Conservation (phyloP, 2,888 invertebrate species). For the Orthonychiurus folsomi region DNA sequence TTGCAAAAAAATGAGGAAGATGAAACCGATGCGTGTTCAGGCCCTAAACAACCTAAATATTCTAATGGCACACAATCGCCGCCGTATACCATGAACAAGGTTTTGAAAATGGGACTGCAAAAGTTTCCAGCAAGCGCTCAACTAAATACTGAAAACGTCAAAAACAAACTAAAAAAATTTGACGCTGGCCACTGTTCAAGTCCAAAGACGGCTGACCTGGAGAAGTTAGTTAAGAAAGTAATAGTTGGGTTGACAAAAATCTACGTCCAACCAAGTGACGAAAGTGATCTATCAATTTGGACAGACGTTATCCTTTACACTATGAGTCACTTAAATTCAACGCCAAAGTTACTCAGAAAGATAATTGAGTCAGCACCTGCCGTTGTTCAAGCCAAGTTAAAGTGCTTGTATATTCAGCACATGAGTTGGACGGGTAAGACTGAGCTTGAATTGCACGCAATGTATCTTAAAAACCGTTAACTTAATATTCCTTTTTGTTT, state of each 20-base stretch:
- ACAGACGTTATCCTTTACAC: not conserved
- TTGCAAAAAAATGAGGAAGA: too few relatives aligned
- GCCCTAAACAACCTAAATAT: too few relatives aligned
- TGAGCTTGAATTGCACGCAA: not conserved
- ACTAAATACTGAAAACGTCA: not conserved
- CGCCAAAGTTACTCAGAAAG: not conserved
- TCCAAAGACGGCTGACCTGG: not conserved
- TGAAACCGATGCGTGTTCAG: too few relatives aligned
- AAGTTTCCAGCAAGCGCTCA: slow-evolving; percentile 3
- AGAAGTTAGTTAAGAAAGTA: not conserved
- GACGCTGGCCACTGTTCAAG: not conserved
- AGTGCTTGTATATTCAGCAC: not conserved
- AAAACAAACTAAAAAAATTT: not conserved
- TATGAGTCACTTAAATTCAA: not conserved
- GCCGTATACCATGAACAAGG: too few relatives aligned
- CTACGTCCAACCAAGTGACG: not conserved
- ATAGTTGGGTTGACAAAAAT: not conserved
- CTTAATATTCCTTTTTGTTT: not conserved
- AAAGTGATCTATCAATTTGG: not conserved
- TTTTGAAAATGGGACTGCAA: not conserved
- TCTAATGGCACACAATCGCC: too few relatives aligned
- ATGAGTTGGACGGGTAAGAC: not conserved
- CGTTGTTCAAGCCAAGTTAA: not conserved
- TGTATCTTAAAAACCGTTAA: too few relatives aligned
- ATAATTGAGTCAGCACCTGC: not conserved